phyloP scores from a whole-genome alignment of 2,797 vertebrate genomes.

The Falco novaeseelandiae region DNA sequence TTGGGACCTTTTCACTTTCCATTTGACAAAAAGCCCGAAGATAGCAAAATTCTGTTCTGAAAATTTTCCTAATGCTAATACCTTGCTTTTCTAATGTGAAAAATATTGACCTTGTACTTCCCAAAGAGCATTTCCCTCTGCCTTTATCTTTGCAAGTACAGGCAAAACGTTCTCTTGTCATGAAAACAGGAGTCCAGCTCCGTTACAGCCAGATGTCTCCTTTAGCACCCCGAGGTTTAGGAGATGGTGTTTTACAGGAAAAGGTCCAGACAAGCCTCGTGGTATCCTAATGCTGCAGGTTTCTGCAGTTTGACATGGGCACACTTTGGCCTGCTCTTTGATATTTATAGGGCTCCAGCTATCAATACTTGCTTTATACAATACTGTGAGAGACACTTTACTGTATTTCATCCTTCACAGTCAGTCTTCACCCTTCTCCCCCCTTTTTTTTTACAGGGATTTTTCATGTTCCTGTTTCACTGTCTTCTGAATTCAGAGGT shows the following conservation, averaged over 20 bases:
- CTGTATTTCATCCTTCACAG: background rate
- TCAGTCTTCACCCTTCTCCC: background rate
- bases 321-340: background rate
- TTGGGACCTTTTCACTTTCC: background rate
- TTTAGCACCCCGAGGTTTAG: background rate
- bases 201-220: background rate
- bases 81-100: background rate
- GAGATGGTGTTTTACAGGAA: background rate
- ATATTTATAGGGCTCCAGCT: background rate
- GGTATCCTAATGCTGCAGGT: background rate
- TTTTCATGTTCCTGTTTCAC: conserved; percentile 98
- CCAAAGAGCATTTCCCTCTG: background rate
- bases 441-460: conserved; percentile 80
- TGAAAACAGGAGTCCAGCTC: background rate
- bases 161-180: background rate
- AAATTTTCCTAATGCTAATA: background rate
- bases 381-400: background rate
- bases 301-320: background rate
- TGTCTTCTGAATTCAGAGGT: conserved; percentile 99
- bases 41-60: background rate
- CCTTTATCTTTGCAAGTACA: background rate
- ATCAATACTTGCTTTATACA: background rate
- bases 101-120: background rate
- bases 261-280: background rate
- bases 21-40: background rate